Evolutionary conservation across 2,113 vertebrate species (phyloP).

Genomic region (Alligator mississippiensis): DNA sequence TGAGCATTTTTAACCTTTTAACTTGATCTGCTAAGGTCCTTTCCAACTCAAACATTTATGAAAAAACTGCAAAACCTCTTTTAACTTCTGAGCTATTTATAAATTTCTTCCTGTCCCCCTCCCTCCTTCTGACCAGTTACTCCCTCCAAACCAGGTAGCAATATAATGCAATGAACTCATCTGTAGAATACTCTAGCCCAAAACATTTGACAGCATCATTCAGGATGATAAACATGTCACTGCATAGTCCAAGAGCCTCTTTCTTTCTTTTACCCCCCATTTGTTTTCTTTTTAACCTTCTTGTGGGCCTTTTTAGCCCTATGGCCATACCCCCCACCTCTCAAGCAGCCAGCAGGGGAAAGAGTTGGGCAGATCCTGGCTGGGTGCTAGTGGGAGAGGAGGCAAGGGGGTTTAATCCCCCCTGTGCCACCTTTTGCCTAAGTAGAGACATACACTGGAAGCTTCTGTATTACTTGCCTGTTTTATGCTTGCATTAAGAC

Average conservation of each 20-base stretch:
- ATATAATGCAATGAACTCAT: background rate
- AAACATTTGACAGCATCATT: background rate
- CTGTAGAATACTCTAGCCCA: background rate
- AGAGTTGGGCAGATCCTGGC: too few relatives aligned
- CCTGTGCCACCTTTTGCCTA: too few relatives aligned
- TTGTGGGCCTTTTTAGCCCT: background rate
- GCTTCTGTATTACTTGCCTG: too few relatives aligned
- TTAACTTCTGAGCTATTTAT: background rate
- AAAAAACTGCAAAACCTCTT: constrained; percentile 25
- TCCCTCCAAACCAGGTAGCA: background rate
- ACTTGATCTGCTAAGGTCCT: too few relatives aligned
- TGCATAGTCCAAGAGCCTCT: background rate
- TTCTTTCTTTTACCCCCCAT: background rate
- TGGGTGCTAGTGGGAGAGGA: too few relatives aligned
- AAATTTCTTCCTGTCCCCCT: background rate
- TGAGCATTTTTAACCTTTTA: constrained; percentile 69
- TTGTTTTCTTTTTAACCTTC: background rate
- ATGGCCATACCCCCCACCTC: background rate
- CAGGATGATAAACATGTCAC: background rate
- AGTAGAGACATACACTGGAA: too few relatives aligned
- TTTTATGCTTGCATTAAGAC: too few relatives aligned
- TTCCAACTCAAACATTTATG: too few relatives aligned
- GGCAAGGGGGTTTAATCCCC: too few relatives aligned
- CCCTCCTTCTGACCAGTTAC: background rate
- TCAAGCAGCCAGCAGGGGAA: too few relatives aligned